Percentiles rank a stretch among this genome's conserved stretches.
These are phyloP conservation scores for Glomeris maerens DNA, from an alignment of 1,140 invertebrate genomes.

Conservation along the genomic window DNA sequence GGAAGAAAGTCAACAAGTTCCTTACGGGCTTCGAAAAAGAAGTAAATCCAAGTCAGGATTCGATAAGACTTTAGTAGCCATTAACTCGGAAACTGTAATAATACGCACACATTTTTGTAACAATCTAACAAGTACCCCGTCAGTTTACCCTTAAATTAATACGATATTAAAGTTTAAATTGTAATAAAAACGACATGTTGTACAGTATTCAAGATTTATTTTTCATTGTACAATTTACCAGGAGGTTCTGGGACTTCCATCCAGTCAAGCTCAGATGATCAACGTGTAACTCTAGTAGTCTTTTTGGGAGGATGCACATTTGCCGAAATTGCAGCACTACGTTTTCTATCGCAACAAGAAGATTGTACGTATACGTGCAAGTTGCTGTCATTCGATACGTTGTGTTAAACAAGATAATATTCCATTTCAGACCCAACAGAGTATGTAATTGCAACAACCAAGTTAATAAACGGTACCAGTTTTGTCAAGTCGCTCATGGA, in stretches of 20 bases:
- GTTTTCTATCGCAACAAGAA: constrained; percentile 82
- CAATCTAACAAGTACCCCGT: no score
- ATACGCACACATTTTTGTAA: no score
- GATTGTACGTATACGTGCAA: constrained; percentile 44
- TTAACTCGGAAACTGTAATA: no score
- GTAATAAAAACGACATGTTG: neutral
- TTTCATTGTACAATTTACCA: constrained; percentile 17
- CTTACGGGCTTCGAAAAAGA: constrained; percentile 27
- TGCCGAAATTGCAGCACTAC: constrained; percentile 80
- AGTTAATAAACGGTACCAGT: constrained; percentile 76
- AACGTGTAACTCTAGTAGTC: constrained; percentile 70
- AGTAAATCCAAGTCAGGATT: constrained; percentile 11
- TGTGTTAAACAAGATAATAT: no score
- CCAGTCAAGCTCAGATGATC: constrained; percentile 30
- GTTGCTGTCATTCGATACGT: neutral
- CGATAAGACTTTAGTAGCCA: no score
- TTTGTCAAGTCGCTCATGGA: constrained; percentile 66
- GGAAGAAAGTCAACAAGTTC: constrained; percentile 38
- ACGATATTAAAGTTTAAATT: no score
- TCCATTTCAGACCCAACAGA: constrained; percentile 66
- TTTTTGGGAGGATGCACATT: constrained; percentile 94
- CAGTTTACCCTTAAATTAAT: no score
- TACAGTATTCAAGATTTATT: neutral
- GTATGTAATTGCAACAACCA: constrained; percentile 83
- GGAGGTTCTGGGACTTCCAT: constrained; percentile 30